Conservation (phyloP, 2,113 vertebrate genomes). For the Boleophthalmus pectinirostris region DNA sequence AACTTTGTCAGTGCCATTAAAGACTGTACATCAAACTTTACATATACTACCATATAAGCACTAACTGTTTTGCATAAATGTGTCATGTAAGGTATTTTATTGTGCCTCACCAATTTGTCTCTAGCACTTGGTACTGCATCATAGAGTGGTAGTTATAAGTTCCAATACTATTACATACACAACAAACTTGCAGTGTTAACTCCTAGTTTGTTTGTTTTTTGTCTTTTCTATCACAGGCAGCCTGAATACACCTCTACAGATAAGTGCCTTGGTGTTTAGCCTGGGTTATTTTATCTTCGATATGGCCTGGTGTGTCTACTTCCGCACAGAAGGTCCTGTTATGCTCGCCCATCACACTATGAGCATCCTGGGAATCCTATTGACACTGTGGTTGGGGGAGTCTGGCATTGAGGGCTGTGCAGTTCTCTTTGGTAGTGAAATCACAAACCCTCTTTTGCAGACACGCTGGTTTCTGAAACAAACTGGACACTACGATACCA, state of each 20-base stretch:
- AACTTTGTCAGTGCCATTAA: background rate
- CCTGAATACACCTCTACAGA: slow-evolving; percentile 90
- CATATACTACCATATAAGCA: background rate
- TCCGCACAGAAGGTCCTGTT: slow-evolving; percentile 88
- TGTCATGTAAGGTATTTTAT: background rate
- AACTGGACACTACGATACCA: slow-evolving; percentile 81
- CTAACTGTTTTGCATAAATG: background rate
- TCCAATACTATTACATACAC: background rate
- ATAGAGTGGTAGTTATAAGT: too few species aligned
- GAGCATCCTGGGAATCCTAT: slow-evolving; percentile 90
- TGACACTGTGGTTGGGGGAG: slow-evolving; percentile 87
- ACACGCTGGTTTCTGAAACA: slow-evolving; percentile 95
- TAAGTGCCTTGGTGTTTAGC: slow-evolving; percentile 85
- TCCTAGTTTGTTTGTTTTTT: too few species aligned
- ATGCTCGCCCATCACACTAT: slow-evolving; percentile 95
- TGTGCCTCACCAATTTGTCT: background rate
- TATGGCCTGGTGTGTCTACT: slow-evolving; percentile 93
- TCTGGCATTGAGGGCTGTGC: slow-evolving; percentile 90
- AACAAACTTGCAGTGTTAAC: background rate
- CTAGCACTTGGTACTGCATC: background rate
- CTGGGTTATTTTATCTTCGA: slow-evolving; percentile 96
- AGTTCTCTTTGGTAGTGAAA: slow-evolving; percentile 93
- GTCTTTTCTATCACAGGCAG: slow-evolving; percentile 76
- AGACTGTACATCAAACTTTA: background rate
- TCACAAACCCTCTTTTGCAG: slow-evolving; percentile 95